phyloP scores from a whole-genome alignment of 2,113 vertebrate species.

The Megaceryle maxima region DNA sequence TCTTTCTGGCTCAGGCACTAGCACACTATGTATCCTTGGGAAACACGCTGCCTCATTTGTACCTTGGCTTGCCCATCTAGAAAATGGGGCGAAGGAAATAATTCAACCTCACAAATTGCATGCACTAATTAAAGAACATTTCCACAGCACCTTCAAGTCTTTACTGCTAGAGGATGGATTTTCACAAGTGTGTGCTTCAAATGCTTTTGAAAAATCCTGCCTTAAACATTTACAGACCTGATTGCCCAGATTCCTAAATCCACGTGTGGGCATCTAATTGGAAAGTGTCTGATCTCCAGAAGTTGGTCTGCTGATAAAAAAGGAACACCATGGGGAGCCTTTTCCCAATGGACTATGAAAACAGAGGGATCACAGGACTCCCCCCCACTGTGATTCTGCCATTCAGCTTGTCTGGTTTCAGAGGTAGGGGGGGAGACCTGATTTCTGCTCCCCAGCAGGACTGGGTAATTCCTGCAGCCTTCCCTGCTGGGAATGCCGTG shows the following conservation, averaged over 20 bases:
- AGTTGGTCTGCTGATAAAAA: background rate
- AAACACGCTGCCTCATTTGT: background rate
- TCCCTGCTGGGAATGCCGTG: fast-evolving
- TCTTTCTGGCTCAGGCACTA: background rate
- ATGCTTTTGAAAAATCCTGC: background rate
- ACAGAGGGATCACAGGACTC: background rate
- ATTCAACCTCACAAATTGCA: background rate
- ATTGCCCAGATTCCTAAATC: background rate
- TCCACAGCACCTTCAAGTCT: background rate
- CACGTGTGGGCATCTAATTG: background rate
- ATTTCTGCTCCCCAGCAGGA: background rate
- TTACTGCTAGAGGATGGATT: background rate
- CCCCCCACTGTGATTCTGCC: background rate
- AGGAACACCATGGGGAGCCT: background rate
- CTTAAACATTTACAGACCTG: background rate
- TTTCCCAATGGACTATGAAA: background rate
- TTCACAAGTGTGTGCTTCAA: background rate
- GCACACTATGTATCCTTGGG: background rate
- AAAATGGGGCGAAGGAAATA: background rate
- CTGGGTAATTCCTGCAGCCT: fast-evolving
- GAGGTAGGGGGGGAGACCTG: too few species aligned
- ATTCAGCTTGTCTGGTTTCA: background rate
- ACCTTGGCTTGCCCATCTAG: background rate
- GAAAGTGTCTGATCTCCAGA: background rate
- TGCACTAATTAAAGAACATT: background rate